Evolutionary conservation across 1,140 invertebrate genomes (phyloP).

Genomic region (Battus philenor): DNA sequence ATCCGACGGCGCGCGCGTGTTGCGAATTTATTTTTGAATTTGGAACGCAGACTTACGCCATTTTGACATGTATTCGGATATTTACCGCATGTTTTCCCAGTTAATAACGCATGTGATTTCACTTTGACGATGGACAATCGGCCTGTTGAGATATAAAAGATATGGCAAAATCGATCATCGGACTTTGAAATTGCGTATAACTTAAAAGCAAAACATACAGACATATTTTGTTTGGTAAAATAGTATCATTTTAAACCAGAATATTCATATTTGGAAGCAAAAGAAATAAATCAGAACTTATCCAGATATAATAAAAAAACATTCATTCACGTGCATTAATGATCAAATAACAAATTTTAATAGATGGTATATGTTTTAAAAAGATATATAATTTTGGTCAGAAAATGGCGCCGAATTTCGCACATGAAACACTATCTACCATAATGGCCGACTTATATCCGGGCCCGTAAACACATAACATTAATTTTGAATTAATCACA

Average conservation of each 20-base stretch:
- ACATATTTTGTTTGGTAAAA: too few species aligned
- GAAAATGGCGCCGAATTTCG: too few species aligned
- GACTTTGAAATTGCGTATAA: background rate
- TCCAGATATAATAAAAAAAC: too few species aligned
- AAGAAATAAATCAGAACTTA: too few species aligned
- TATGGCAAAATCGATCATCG: too few species aligned
- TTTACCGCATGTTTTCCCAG: conserved; percentile 49
- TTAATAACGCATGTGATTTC: conserved; percentile 31
- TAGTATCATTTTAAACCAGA: background rate
- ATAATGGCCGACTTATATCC: conserved; percentile 3
- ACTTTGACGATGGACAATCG: background rate
- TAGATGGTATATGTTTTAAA: too few species aligned
- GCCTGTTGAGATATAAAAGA: background rate
- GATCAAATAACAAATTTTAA: too few species aligned
- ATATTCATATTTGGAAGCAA: background rate
- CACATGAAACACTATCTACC: background rate
- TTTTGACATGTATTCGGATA: conserved; percentile 60
- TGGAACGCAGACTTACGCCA: conserved; percentile 69
- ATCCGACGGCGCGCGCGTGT: conserved; percentile 43
- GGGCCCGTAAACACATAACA: conserved; percentile 35
- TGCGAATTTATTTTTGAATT: conserved; percentile 72
- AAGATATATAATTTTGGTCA: too few species aligned
- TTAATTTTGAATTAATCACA: conserved; percentile 67
- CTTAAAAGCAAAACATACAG: too few species aligned
- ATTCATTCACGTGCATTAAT: too few species aligned